Evolutionary conservation across 2,113 vertebrate species (phyloP), one percentile per base, ranked within the genome.

Genomic region (Sialia sialis): DNA sequence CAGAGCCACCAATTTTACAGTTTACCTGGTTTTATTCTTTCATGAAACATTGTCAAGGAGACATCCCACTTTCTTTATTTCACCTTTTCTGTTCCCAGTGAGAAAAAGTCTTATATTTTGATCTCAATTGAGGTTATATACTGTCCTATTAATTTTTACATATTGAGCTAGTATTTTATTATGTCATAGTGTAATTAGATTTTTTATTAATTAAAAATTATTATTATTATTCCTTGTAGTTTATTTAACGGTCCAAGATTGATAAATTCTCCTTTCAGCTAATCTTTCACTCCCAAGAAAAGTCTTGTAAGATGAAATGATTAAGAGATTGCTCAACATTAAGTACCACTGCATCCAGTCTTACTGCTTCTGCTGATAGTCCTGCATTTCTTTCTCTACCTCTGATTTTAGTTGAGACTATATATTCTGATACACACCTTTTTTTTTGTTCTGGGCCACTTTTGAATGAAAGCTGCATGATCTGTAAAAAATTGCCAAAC

Each of bases 391-490:
- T 62, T 72, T 52, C 11, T 41, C 16, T 76, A 19, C 4, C 10
- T 62, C 19, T 39, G 32, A 62, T 51, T 46, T 66, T 55, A 34
- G 4, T 62, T 85, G 21, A 36, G 36, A 21, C 32, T 58, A 10
- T 20, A 41, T 11, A 60, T 18, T 7, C 29, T 39, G 27, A 66
- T 56, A 16, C 7, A 39, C 4, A 20, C 4, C 1, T 46, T 66
- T 46, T 11, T 59, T 76, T 79, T 64, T 44, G 10, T 66, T 36
- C 10, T 67, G 4, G 8, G 30, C 46, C 9, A 27, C 46, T 81
- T 85, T 73, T 67, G n/a, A 13, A 30, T 2, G 1, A 15, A 77
- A 67, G 62, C 21, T 1, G 0, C 22, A 56, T 32, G 15, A 58
- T 63, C 12, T 54, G 9, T 49, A 36, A 36, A 48, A 29, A 2